Evolutionary conservation across 2,888 invertebrate genomes (phyloP).

Genomic region (Schizotus pectinicornis): DNA sequence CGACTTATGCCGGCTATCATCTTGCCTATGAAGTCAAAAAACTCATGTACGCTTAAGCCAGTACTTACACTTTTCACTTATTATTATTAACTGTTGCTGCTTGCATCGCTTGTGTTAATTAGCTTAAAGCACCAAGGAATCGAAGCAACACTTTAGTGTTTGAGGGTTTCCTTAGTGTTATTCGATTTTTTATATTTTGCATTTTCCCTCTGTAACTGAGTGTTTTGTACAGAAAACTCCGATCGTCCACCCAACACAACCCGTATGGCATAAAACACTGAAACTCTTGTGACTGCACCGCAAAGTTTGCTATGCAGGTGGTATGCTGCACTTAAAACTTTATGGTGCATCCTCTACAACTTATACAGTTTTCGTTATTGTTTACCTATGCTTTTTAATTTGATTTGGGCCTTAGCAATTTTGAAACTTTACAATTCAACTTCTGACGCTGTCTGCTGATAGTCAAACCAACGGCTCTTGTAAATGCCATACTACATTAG

Average conservation of each 20-base stretch:
- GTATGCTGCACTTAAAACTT: too few species aligned
- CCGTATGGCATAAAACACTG: too few species aligned
- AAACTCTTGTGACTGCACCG: too few species aligned
- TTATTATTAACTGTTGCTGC: constrained; percentile 44
- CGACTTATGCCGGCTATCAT: constrained; percentile 97
- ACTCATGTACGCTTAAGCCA: constrained; percentile 91
- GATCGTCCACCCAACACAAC: too few species aligned
- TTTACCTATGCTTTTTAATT: constrained; percentile 21
- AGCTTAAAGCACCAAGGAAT: constrained; percentile 5
- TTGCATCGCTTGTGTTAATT: constrained; percentile 44
- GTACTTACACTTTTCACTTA: constrained; percentile 57
- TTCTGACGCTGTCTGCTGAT: constrained; percentile 47
- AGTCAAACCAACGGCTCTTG: constrained; percentile 46
- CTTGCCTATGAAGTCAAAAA: constrained; percentile 99
- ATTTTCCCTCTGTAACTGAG: too few species aligned
- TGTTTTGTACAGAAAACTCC: constrained; percentile 1
- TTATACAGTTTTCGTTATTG: neutral
- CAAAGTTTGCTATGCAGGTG: too few species aligned
- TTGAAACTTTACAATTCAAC: constrained; percentile 19
- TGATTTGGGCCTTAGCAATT: constrained; percentile 19
- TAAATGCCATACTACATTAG: constrained; percentile 1
- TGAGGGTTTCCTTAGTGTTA: neutral
- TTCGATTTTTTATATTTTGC: neutral
- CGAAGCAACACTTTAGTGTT: neutral
- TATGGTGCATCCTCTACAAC: too few species aligned